A percentile compares a stretch with the other conserved stretches of the same genome.
These are phyloP conservation scores for Lichenostomus cassidix DNA, from an alignment of 2,113 vertebrate species.

Conservation along the genomic window DNA sequence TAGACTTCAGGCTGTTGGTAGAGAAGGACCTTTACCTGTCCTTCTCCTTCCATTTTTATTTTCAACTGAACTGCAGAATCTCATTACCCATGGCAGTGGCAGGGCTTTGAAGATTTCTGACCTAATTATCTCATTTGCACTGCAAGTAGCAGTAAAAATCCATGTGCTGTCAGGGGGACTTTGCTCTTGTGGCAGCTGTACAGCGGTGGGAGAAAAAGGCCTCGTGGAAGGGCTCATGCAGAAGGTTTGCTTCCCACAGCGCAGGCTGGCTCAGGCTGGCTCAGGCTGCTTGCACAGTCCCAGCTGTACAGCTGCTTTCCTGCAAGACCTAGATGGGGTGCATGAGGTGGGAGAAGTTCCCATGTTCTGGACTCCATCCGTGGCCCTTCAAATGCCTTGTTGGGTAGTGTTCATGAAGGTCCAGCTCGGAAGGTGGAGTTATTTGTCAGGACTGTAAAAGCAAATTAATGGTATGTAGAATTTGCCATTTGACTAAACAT, in stretches of 20 bases:
- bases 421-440: neutral
- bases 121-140: slow-evolving; percentile 15
- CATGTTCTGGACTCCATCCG: accelerated
- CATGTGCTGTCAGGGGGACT: neutral
- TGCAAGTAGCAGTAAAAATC: neutral
- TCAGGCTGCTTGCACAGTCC: accelerated
- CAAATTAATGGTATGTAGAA: neutral
- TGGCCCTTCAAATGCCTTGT: neutral
- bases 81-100: neutral
- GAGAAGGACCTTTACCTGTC: neutral
- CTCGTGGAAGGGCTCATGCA: accelerated
- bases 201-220: neutral
- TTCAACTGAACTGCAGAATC: slow-evolving; percentile 16
- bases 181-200: neutral
- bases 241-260: neutral
- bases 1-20: neutral
- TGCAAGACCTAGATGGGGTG: neutral
- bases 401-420: neutral
- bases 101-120: slow-evolving; percentile 48
- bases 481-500: neutral
- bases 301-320: neutral
- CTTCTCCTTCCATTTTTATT: neutral
- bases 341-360: neutral
- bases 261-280: neutral
- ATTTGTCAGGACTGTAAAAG: neutral